phyloP scores from a whole-genome alignment of 1,140 invertebrate genomes.

The Calycopis cecrops region DNA sequence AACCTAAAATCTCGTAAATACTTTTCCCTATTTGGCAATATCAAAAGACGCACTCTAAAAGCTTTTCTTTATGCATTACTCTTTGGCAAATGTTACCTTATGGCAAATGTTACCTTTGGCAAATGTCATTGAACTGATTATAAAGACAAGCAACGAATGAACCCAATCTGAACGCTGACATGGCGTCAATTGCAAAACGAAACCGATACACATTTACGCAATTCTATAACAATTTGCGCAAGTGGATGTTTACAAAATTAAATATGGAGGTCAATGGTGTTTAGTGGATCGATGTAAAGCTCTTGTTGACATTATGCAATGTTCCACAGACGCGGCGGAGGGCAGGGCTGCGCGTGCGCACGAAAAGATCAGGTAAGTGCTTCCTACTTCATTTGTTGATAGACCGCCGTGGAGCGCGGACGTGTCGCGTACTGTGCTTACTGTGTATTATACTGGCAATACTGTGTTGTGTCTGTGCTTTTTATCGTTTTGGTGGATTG shows the following conservation, averaged over 20 bases:
- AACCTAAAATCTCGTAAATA: too few relatives aligned
- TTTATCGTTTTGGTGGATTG: slow-evolving; percentile 26
- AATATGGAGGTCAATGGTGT: slow-evolving; percentile 5
- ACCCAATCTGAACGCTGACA: too few relatives aligned
- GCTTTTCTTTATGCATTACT: too few relatives aligned
- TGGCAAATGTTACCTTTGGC: too few relatives aligned
- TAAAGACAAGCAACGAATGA: too few relatives aligned
- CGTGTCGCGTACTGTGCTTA: slow-evolving; percentile 24
- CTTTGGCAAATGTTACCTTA: too few relatives aligned
- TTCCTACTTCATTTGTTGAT: slow-evolving; percentile 53
- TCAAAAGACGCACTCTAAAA: too few relatives aligned
- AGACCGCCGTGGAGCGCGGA: slow-evolving; percentile 28
- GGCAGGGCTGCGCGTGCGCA: slow-evolving; percentile 48
- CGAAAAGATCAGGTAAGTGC: slow-evolving; percentile 61
- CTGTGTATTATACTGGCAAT: too few relatives aligned
- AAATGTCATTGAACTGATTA: too few relatives aligned
- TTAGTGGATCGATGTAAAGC: slow-evolving; percentile 6
- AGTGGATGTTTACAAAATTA: background rate
- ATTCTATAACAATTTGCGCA: background rate
- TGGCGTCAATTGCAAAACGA: too few relatives aligned
- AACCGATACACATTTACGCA: too few relatives aligned
- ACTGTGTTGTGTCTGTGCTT: slow-evolving; percentile 29
- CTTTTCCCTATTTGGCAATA: too few relatives aligned
- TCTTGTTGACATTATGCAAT: slow-evolving; percentile 48
- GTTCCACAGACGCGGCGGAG: slow-evolving; percentile 55